Conservation (phyloP, 1,140 invertebrate genomes). For the Drosophila equinoxialis region DNA sequence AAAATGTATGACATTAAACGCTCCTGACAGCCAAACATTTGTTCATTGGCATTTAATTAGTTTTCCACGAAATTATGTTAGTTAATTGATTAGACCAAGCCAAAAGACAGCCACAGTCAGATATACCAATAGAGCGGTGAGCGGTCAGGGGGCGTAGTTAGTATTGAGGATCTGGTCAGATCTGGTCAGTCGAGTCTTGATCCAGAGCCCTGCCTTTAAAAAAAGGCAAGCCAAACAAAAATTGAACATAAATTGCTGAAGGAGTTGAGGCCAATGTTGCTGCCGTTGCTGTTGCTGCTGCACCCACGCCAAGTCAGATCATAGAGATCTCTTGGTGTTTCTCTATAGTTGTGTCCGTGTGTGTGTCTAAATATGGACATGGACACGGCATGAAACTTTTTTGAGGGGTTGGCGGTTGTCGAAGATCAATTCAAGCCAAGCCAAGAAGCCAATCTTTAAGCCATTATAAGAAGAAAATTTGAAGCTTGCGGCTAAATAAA, state of each 20-base stretch:
- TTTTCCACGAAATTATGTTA: conserved; percentile 79
- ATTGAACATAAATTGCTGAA: conserved; percentile 56
- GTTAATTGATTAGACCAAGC: conserved; percentile 75
- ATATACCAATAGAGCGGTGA: neutral
- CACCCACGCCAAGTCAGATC: conserved; percentile 61
- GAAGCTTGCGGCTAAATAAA: neutral
- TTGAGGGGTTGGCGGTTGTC: conserved; percentile 29
- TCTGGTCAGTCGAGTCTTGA: conserved; percentile 24
- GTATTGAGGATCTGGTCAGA: conserved; percentile 10
- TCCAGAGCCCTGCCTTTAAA: conserved; percentile 60
- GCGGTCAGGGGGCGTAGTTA: too few species aligned
- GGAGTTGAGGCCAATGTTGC: conserved; percentile 16
- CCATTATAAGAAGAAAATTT: conserved; percentile 8
- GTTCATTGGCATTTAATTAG: conserved; percentile 73
- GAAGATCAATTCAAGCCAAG: conserved; percentile 10
- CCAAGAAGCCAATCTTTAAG: conserved; percentile 15
- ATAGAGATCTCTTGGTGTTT: conserved; percentile 11
- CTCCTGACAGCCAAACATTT: conserved; percentile 76
- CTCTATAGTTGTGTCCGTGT: conserved; percentile 10
- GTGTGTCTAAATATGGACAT: conserved; percentile 64
- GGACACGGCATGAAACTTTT: conserved; percentile 44
- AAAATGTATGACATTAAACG: conserved; percentile 79
- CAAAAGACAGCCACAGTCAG: conserved; percentile 22
- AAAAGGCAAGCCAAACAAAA: conserved; percentile 29
- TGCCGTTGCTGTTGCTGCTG: conserved; percentile 31